phyloP scores from a whole-genome alignment of 1,140 invertebrate species.

The Cydia amplana region DNA sequence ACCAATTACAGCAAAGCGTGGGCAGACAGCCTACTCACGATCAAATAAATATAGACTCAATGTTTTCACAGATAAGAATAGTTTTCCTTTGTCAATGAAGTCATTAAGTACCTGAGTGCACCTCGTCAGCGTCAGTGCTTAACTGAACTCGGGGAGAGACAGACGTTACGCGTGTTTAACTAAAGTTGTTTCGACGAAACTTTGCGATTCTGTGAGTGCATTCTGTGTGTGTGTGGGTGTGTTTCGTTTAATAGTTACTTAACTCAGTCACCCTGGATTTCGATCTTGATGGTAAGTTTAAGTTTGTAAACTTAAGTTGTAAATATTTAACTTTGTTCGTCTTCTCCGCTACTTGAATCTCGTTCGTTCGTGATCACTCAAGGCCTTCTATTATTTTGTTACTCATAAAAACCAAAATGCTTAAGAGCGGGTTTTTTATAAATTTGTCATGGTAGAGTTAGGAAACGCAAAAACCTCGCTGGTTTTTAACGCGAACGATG shows the following conservation, averaged over 20 bases:
- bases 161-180: background rate
- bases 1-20: background rate
- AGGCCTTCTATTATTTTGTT: conserved; percentile 20
- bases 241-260: conserved; percentile 1
- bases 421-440: background rate
- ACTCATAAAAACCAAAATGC: conserved; percentile 12
- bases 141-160: background rate
- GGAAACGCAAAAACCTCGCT: background rate
- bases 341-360: conserved; percentile 26
- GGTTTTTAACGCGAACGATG: background rate
- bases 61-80: conserved; percentile 14
- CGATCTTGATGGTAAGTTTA: conserved; percentile 21
- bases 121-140: conserved; percentile 3
- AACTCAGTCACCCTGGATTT: conserved; percentile 25
- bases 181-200: background rate
- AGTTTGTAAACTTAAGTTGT: background rate
- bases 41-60: conserved; percentile 4
- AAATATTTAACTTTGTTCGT: conserved; percentile 4
- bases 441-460: conserved; percentile 21
- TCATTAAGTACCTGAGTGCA: conserved; percentile 16
- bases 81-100: background rate
- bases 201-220: background rate
- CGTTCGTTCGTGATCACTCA: conserved; percentile 23
- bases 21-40: background rate
- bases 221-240: background rate